These are phyloP conservation scores for Blomia tropicalis DNA, from an alignment of 2,888 invertebrate genomes.

Conservation along the genomic window DNA sequence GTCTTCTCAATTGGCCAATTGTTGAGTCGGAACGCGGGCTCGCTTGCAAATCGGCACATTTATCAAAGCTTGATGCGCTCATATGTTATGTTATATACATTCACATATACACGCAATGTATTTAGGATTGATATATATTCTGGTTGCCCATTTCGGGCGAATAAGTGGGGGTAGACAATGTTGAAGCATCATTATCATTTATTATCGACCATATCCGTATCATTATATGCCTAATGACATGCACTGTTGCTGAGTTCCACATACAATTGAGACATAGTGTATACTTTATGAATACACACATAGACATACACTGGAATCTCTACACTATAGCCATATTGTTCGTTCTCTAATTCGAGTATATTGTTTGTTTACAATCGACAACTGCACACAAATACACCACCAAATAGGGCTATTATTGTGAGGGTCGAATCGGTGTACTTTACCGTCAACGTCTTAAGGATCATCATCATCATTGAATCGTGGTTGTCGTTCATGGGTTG, in stretches of 20 bases:
- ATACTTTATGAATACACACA: background rate
- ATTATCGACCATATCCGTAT: conserved; percentile 15
- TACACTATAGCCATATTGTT: background rate
- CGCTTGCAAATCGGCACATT: background rate
- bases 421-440: background rate
- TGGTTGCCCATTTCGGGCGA: background rate
- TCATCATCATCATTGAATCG: too few species aligned
- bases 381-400: background rate
- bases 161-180: too few species aligned
- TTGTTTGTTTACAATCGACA: conserved; percentile 9
- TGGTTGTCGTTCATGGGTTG: too few species aligned
- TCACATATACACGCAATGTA: too few species aligned
- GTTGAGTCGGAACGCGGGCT: too few species aligned
- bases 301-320: conserved; percentile 6
- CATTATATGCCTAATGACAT: conserved; percentile 10
- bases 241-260: background rate
- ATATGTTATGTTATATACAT: too few species aligned
- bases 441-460: too few species aligned
- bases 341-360: background rate
- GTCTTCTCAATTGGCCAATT: conserved; percentile 13
- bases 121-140: too few species aligned
- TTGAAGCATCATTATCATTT: conserved; percentile 10
- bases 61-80: too few species aligned
- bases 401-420: background rate
- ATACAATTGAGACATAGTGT: background rate